A percentile compares a stretch with the other conserved stretches of the same genome.
phyloP scores from a whole-genome alignment of 2,797 vertebrate genomes.

The Danio kyathit region DNA sequence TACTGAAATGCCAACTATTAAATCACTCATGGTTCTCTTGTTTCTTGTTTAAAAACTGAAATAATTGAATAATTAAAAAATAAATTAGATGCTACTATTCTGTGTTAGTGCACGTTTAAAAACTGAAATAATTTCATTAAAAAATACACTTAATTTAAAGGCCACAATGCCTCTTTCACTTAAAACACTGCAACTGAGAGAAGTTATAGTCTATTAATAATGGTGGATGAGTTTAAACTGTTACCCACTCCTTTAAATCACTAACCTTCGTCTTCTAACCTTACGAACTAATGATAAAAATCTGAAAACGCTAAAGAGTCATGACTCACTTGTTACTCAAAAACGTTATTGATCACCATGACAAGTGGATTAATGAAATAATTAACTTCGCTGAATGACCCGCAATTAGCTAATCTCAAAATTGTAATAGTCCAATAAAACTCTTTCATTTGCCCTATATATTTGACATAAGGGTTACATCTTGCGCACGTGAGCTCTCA shows the following conservation, averaged over 20 bases:
- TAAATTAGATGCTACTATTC: no score
- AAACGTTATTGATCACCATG: not conserved
- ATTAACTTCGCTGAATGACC: not conserved
- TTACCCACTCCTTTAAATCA: constrained; percentile 25
- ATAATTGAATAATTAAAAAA: no score
- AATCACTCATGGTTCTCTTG: no score
- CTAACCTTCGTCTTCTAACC: not conserved
- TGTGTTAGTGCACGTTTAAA: no score
- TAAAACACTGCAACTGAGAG: not conserved
- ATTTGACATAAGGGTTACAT: constrained; percentile 47
- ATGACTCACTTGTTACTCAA: constrained; percentile 1
- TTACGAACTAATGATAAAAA: constrained; percentile 14
- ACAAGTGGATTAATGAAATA: not conserved
- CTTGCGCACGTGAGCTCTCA: constrained; percentile 10
- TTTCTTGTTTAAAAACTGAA: no score
- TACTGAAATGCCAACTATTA: no score
- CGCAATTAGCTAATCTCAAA: constrained; percentile 8
- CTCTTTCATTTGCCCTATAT: constrained; percentile 14
- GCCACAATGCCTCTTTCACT: not conserved
- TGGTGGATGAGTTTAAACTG: not conserved
- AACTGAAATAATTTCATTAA: not conserved
- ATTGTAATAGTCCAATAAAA: not conserved
- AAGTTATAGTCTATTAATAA: not conserved
- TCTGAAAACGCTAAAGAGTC: not conserved
- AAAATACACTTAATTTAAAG: not conserved